Conservation (phyloP, 1,140 invertebrate species). For the Temnothorax curvispinosus region DNA sequence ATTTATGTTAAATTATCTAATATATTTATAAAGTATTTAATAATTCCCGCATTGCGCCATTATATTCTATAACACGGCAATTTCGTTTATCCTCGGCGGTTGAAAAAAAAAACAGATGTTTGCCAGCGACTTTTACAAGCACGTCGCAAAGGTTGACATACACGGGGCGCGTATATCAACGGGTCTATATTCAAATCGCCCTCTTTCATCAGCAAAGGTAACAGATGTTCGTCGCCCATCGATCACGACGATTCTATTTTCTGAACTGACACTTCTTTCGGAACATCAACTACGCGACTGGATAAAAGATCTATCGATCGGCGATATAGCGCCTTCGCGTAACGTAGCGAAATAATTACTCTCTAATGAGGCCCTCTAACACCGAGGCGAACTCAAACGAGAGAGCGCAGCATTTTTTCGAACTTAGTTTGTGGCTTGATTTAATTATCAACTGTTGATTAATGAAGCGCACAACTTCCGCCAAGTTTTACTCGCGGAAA, state of each 20-base stretch:
- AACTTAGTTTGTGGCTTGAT: constrained; percentile 54
- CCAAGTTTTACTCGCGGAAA: constrained; percentile 58
- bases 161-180: neutral
- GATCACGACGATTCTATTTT: constrained; percentile 49
- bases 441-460: constrained; percentile 65
- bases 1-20: constrained; percentile 24
- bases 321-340: neutral
- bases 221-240: constrained; percentile 29
- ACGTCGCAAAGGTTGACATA: constrained; percentile 12
- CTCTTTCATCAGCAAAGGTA: constrained; percentile 32
- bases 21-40: constrained; percentile 13
- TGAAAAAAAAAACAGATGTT: constrained; percentile 27
- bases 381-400: constrained; percentile 40
- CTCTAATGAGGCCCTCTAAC: constrained; percentile 47
- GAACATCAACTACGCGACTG: neutral
- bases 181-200: constrained; percentile 48
- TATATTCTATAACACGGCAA: neutral
- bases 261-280: constrained; percentile 23
- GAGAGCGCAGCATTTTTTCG: constrained; percentile 51
- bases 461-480: constrained; percentile 58
- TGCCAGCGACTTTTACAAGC: neutral
- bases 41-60: no score
- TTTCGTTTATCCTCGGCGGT: neutral
- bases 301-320: constrained; percentile 38
- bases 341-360: constrained; percentile 48